Conservation (phyloP, 2,113 vertebrate species). For the Elaphurus davidianus region DNA sequence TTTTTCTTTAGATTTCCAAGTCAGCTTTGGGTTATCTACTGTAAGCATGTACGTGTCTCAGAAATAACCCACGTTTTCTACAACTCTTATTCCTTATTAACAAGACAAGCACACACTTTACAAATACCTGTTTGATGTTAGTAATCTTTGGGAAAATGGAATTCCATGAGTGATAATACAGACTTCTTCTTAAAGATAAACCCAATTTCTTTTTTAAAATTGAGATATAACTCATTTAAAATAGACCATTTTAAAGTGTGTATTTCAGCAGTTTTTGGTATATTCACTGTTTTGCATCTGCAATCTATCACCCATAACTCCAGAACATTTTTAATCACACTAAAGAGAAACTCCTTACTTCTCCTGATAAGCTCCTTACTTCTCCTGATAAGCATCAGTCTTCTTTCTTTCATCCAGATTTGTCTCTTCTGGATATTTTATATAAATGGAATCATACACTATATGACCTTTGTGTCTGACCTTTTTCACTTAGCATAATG, state of each 20-base stretch:
- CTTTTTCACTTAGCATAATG: neutral
- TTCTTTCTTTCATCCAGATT: neutral
- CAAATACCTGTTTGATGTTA: neutral
- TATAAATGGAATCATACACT: neutral
- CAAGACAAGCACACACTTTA: neutral
- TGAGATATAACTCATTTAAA: neutral
- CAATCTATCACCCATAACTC: neutral
- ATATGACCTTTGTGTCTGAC: neutral
- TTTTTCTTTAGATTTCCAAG: slow-evolving; percentile 3
- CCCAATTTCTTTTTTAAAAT: neutral
- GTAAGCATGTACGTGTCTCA: neutral
- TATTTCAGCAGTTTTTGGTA: neutral
- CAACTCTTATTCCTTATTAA: neutral
- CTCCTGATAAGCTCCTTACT: neutral
- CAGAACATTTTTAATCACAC: neutral
- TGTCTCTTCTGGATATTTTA: neutral
- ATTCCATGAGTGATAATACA: neutral
- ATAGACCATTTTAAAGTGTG: neutral
- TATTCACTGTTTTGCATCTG: neutral
- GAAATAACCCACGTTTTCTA: neutral
- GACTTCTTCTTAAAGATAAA: neutral
- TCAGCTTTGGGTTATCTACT: neutral
- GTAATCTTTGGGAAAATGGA: neutral
- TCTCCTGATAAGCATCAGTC: neutral
- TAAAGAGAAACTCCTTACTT: neutral